These are phyloP conservation scores for Slavum lentiscoides DNA, from an alignment of 2,888 invertebrate species.

Conservation along the genomic window DNA sequence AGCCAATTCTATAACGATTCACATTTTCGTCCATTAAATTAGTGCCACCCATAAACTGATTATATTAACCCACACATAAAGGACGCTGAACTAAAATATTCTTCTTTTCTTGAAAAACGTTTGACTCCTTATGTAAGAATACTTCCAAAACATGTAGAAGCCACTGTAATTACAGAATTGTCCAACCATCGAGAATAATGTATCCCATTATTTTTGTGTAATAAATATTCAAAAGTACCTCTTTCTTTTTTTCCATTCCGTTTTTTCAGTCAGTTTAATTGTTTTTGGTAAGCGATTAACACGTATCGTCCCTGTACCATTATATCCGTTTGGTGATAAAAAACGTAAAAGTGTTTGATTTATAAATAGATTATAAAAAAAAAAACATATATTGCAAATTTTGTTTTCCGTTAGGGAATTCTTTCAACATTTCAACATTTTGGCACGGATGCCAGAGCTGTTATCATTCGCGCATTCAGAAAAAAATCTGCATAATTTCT, in stretches of 20 bases:
- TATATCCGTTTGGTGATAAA: no score
- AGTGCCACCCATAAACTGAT: neutral
- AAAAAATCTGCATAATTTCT: slow-evolving; percentile 15
- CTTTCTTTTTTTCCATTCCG: no score
- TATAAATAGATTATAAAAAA: no score
- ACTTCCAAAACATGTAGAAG: neutral
- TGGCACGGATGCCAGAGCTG: slow-evolving; percentile 12
- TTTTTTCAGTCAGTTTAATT: no score
- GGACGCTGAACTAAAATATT: neutral
- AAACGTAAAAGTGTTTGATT: no score
- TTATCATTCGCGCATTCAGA: slow-evolving; percentile 7
- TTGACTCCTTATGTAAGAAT: neutral
- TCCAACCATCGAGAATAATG: no score
- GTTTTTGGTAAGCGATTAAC: no score
- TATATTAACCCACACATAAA: neutral
- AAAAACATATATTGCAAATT: no score
- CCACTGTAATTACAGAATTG: neutral
- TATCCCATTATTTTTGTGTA: neutral
- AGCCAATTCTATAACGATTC: neutral
- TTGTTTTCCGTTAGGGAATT: no score
- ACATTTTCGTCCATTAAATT: slow-evolving; percentile 14
- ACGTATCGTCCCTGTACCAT: no score
- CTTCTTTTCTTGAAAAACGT: neutral
- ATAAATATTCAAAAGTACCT: neutral
- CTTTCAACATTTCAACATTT: no score